phyloP scores from a whole-genome alignment of 2,113 vertebrate species.

The Pterocles orientalis region DNA sequence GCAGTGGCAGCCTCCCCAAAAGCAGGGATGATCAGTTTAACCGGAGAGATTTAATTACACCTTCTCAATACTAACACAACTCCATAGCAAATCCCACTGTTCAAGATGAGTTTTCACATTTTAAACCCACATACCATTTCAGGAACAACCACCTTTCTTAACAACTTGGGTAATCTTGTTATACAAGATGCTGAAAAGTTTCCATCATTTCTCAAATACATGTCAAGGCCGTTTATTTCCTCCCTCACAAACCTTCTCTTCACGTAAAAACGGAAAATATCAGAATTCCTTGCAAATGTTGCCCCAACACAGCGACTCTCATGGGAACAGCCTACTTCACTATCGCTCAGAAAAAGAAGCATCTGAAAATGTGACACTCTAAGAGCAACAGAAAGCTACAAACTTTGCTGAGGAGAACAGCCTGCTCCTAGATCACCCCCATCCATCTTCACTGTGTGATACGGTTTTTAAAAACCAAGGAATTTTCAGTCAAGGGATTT shows the following conservation, averaged over 20 bases:
- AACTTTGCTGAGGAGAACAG: background rate
- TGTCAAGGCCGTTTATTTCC: background rate
- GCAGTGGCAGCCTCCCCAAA: background rate
- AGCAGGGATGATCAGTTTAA: background rate
- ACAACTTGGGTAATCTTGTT: background rate
- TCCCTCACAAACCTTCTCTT: background rate
- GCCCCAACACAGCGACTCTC: background rate
- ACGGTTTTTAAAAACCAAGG: background rate
- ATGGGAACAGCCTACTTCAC: background rate
- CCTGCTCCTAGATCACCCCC: background rate
- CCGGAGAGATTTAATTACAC: background rate
- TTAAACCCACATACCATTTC: constrained; percentile 1
- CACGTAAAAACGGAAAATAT: background rate
- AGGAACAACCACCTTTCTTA: background rate
- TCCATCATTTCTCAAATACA: background rate
- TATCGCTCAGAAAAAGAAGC: background rate
- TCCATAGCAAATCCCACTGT: background rate
- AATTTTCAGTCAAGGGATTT: background rate
- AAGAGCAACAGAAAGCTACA: constrained; percentile 6
- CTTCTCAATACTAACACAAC: background rate
- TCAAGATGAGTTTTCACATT: background rate
- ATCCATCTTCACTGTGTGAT: background rate
- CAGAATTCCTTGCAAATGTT: constrained; percentile 15
- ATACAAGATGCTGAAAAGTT: background rate
- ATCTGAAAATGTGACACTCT: background rate